Evolutionary conservation across 2,797 vertebrate genomes (phyloP), one percentile per base, ranked within the genome.

Genomic region (Cossypha caffra): DNA sequence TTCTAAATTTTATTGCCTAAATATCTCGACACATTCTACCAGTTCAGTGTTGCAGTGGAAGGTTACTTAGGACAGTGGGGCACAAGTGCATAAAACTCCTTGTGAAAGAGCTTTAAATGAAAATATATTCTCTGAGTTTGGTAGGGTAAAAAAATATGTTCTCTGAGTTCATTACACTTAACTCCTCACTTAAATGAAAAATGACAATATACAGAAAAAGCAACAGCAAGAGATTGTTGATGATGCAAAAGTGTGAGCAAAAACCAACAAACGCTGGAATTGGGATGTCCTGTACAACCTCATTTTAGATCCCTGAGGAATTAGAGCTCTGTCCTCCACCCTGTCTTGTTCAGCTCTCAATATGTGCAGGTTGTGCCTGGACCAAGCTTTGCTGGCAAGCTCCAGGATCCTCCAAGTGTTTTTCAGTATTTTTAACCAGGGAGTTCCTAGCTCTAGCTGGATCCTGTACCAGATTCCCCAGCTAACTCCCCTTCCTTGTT

Each of bases 261-360:
- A 86, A 71, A 17, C 31, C 37, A 37, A 16, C 25, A 84, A 78
- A 78, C 63, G 37, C 28, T 37, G 75, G 33, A 89, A 91, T 52
- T 48, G 35, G 37, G 31, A 25, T 11, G 8, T 40, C 33, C 45
- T 64, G 11, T 73, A 55, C 26, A 61, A 54, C n/a, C 55, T 79
- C 33, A 45, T 2, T 55, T 82, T 72, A 68, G 21, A 17, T 58
- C 40, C 19, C 40, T 23, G 38, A 50, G 72, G 54, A 79, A 43
- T 64, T 55, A 40, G 25, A 68, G 54, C 58, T 87, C 64, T 71
- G 29, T 20, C 20, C 23, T 74, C 35, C 33, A 48, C 7, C 12
- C 33, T 29, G 10, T 64, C 62, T 42, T 64, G 17, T 61, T 64
- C 38, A 77, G 0, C 40, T 78, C 45, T 50, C 1, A 0, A 2